Base-by-base conservation (phyloP, 2,113 vertebrate species). In the Gymnorhina tibicen region DNA sequence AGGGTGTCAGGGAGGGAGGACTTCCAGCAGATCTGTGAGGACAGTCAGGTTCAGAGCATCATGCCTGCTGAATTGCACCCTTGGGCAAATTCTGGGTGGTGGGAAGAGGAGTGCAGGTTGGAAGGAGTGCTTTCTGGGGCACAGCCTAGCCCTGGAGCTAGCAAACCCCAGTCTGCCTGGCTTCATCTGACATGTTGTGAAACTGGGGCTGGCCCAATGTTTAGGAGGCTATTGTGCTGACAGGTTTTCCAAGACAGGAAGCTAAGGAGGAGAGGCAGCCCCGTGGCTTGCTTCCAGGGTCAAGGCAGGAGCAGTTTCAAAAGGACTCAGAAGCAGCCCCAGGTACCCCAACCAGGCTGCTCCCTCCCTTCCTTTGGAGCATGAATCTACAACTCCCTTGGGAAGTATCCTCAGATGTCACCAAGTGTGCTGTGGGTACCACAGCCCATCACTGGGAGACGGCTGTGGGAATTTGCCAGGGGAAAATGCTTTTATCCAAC, bases 31-130 rank as follows among this genome's bases (percentile, higher is more conserved):
- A 30, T 69, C 37, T 37, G 49, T 13, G 84, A 74, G 69, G 32
- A 86, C 80, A 47, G 58, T 18, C 3, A 10, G 39, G 53, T 86
- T 86, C 55, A 74, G 68, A 58, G 56, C 91, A 87, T 55, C 56
- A 5, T 4, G 11, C 18, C 13, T 41, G 60, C 27, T 44, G 53
- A 74, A n/a, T 37, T 39, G 46, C 0, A 0, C 64, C 73, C 90
- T 75, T 1, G 3, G 69, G 69, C 74, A 58, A n/a, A 80, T 67
- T 77, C 68, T 74, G 87, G 69, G 64, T 62, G 87, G 60, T 7
- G 16, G 78, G 85, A 84, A 73, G 56, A 67, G 44, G 16, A 88
- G 33, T 15, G 53, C 44, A 46, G 74, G 78, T 46, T 42, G 49
- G 44, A 74, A 13, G 24, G 64, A 63, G 32, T 20, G 46, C 28